phyloP scores from a whole-genome alignment of 2,797 vertebrate species.

The Peromyscus eremicus region DNA sequence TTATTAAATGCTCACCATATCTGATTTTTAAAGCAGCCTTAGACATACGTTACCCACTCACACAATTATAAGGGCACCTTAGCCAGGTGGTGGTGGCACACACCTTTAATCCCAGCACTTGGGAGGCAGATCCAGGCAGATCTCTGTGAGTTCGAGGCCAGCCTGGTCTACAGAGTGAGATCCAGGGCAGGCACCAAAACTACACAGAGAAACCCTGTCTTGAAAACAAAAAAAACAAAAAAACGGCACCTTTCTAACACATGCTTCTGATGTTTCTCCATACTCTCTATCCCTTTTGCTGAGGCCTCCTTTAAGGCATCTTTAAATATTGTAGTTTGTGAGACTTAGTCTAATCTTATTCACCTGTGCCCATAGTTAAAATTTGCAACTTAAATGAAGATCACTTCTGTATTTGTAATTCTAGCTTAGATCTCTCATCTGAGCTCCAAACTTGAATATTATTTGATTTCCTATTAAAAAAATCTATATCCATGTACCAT shows the following conservation, averaged over 20 bases:
- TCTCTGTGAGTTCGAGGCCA: no score
- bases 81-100: no score
- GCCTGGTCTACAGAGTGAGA: no score
- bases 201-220: no score
- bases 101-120: no score
- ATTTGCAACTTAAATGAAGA: conserved; percentile 40
- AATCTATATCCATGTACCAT: not conserved
- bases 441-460: conserved; percentile 36
- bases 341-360: not conserved
- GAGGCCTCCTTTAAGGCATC: not conserved
- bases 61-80: no score
- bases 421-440: conserved; percentile 22
- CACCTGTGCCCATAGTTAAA: not conserved
- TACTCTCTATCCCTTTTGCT: not conserved
- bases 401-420: conserved; percentile 40
- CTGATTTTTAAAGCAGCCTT: not conserved
- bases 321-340: not conserved
- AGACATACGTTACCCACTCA: not conserved
- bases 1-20: not conserved
- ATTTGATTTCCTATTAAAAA: conserved; percentile 55
- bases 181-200: no score
- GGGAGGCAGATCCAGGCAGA: no score
- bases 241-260: not conserved
- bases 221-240: no score
- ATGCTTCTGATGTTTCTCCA: not conserved